Percentiles rank a stretch among this genome's conserved stretches.
phyloP scores from a whole-genome alignment of 2,888 invertebrate genomes.

The Amiota communis region DNA sequence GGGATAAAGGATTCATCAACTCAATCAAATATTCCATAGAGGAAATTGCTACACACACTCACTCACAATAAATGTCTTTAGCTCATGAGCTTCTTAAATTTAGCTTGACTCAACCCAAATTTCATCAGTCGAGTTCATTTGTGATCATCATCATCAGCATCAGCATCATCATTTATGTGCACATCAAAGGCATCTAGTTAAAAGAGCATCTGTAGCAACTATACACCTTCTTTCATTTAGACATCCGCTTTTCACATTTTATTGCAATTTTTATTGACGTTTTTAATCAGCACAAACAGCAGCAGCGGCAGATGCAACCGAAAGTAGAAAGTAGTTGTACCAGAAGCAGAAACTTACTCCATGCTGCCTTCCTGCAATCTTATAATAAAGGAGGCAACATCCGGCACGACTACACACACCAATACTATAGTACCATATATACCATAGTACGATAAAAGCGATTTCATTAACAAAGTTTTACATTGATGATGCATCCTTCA shows the following conservation, averaged over 20 bases:
- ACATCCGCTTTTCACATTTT: constrained; percentile 22
- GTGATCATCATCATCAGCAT: constrained; percentile 39
- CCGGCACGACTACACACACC: not conserved
- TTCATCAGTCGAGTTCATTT: constrained; percentile 60
- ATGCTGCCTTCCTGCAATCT: not conserved
- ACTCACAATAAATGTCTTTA: not conserved
- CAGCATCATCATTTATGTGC: constrained; percentile 57
- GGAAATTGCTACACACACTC: not conserved
- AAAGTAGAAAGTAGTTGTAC: no score
- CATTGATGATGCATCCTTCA: constrained; percentile 60
- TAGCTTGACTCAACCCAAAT: constrained; percentile 41
- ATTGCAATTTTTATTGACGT: constrained; percentile 54
- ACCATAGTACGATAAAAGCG: constrained; percentile 47
- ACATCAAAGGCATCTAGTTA: constrained; percentile 50
- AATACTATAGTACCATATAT: not conserved
- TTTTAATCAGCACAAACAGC: constrained; percentile 60
- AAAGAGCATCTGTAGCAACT: not conserved
- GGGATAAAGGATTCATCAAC: no score
- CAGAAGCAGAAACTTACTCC: no score
- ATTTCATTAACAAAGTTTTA: constrained; percentile 65
- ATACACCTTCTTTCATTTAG: not conserved
- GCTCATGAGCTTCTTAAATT: constrained; percentile 33
- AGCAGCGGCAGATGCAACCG: not conserved
- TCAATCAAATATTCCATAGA: not conserved
- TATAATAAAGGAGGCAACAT: not conserved